Evolutionary conservation across 2,888 invertebrate species (phyloP), one percentile per base, ranked within the genome.

Genomic region (Drosophila parthenogenetica): DNA sequence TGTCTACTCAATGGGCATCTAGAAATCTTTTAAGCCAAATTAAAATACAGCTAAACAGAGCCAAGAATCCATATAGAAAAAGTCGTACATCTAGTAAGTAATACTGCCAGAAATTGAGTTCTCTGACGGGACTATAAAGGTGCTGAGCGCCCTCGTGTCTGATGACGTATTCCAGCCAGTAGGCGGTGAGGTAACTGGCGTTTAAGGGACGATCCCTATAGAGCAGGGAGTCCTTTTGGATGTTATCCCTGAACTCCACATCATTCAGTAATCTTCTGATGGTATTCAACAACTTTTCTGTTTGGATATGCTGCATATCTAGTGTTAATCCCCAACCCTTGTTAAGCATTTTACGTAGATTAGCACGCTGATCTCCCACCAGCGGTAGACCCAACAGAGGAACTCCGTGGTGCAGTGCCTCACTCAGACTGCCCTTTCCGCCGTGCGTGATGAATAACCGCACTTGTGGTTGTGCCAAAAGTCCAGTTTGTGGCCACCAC

Each of bases 281-380:
- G 0, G 70, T 39, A 0, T 29, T 22, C 1, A 72, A 14, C 11
- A 91, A 55, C 2, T 63, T 32, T 1, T 35, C 42, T 16, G 65
- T 51, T 3, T 51, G 80, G 0, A 87, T 13, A 5, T 69, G 69
- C 0, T 64, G 45, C 3, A 68, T 37, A 5, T 81, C 16, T 4
- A 90, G 46, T 1, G 54, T 59, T 5, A 87, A n/a, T 0, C 88
- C 91, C 71, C 84, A 87, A 0, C 95, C 96, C 69, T 95, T 94
- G 0, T 93, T 82, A 91, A 94, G 95, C 0, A 96, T 95, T 91
- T 95, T 96, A 0, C 94, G 95, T 0, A 96, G 94, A 90, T 96
- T 96, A 0, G 95, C 94, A 73, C 95, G 95, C 91, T 96, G 96
- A 90, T 96, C 96, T 76, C 96, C 96, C 90, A 96, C 95, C 0